These are phyloP conservation scores for Drosophila kuntzei DNA, from an alignment of 2,888 invertebrate genomes.

Conservation along the genomic window DNA sequence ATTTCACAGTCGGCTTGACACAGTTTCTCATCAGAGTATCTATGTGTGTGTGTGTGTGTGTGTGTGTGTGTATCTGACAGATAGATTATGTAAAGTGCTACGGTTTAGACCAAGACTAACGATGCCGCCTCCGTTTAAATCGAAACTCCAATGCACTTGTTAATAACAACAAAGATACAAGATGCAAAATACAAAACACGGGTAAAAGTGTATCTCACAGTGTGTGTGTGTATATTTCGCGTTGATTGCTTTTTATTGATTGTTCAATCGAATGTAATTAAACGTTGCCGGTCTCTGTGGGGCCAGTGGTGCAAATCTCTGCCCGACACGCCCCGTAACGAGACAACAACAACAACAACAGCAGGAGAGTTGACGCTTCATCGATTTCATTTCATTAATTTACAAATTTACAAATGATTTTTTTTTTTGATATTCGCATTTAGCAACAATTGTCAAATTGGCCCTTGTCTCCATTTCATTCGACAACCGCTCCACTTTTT, in stretches of 20 bases:
- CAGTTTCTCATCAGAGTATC: constrained; percentile 52
- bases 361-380: constrained; percentile 56
- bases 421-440: constrained; percentile 47
- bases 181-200: constrained; percentile 21
- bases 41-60: neutral
- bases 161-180: constrained; percentile 36
- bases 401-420: constrained; percentile 47
- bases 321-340: constrained; percentile 47
- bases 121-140: constrained; percentile 44
- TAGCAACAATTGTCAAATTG: constrained; percentile 50
- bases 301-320: constrained; percentile 72
- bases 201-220: constrained; percentile 58
- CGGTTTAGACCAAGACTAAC: constrained; percentile 49
- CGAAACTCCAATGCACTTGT: constrained; percentile 45
- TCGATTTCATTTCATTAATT: constrained; percentile 59
- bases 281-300: constrained; percentile 57
- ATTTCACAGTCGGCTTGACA: constrained; percentile 67
- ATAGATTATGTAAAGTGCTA: constrained; percentile 73
- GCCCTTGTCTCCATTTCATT: constrained; percentile 32
- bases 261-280: constrained; percentile 80
- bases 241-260: constrained; percentile 79
- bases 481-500: constrained; percentile 18
- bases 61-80: neutral
- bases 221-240: constrained; percentile 44
- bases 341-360: constrained; percentile 11